A percentile compares a stretch with the other conserved stretches of the same genome.
Conservation (phyloP, 1,140 invertebrate species). For the Euura lappo region DNA sequence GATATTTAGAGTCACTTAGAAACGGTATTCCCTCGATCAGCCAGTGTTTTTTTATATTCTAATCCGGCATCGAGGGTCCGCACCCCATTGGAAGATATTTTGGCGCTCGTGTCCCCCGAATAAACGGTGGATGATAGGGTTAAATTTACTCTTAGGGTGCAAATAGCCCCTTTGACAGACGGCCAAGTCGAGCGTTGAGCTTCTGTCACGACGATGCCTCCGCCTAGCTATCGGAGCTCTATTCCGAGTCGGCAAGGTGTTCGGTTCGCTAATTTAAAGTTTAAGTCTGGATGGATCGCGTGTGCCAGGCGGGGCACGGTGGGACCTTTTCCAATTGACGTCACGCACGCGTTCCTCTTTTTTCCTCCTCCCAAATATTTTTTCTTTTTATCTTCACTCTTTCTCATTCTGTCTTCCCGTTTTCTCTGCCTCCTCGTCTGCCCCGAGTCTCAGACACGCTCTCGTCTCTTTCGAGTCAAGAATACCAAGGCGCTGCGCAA, state of each 20-base stretch:
- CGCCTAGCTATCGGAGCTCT: constrained; percentile 14
- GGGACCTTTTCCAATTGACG: constrained; percentile 55
- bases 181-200: constrained; percentile 47
- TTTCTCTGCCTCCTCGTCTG: constrained; percentile 31
- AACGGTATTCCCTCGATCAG: too few species aligned
- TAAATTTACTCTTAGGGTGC: constrained; percentile 50
- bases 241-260: constrained; percentile 27
- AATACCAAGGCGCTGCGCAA: constrained; percentile 49
- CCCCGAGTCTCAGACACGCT: constrained; percentile 12
- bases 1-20: too few species aligned
- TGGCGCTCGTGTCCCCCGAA: too few species aligned
- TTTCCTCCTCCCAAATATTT: constrained; percentile 35
- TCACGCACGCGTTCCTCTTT: constrained; percentile 46
- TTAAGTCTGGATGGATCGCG: constrained; percentile 24
- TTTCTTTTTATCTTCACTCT: constrained; percentile 29
- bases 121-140: constrained; percentile 13
- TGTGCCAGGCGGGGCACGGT: constrained; percentile 33
- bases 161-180: constrained; percentile 52
- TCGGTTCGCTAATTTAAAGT: constrained; percentile 28
- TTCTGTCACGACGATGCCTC: constrained; percentile 37
- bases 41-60: too few species aligned
- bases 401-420: constrained; percentile 28
- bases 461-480: constrained; percentile 34
- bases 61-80: too few species aligned
- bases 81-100: too few species aligned